Percentiles rank a stretch among this genome's conserved stretches.
These are phyloP conservation scores for Streptopelia turtur DNA, from an alignment of 2,797 vertebrate genomes.

Conservation along the genomic window DNA sequence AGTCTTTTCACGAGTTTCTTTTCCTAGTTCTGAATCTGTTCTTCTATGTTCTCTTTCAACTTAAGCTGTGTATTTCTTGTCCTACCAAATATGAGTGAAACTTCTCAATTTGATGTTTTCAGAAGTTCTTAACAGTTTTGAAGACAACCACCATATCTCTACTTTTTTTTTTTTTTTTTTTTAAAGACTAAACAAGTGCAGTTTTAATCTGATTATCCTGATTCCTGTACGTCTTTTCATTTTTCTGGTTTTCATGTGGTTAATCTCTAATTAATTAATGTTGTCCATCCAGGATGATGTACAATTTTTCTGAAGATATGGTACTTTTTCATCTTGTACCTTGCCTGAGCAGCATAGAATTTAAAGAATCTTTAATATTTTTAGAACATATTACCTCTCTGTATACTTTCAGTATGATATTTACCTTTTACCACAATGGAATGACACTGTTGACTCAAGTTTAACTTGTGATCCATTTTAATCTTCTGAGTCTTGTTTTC, in stretches of 20 bases:
- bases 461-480: neutral
- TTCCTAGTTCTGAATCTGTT: neutral
- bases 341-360: neutral
- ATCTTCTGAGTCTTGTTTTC: neutral
- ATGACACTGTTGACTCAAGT: neutral
- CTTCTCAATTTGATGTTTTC: neutral
- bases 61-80: neutral
- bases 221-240: neutral
- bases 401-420: neutral
- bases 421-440: neutral
- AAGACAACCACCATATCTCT: accelerated
- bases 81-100: neutral
- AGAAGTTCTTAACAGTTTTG: neutral
- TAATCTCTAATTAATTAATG: neutral
- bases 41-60: neutral
- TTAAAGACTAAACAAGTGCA: neutral
- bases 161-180: neutral
- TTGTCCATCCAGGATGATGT: neutral
- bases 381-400: neutral
- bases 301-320: neutral
- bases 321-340: neutral
- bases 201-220: neutral
- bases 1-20: neutral
- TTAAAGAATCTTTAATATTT: neutral
- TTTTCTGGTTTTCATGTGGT: neutral